These are phyloP conservation scores for Albula glossodonta DNA, from an alignment of 2,113 vertebrate species.

Conservation along the genomic window DNA sequence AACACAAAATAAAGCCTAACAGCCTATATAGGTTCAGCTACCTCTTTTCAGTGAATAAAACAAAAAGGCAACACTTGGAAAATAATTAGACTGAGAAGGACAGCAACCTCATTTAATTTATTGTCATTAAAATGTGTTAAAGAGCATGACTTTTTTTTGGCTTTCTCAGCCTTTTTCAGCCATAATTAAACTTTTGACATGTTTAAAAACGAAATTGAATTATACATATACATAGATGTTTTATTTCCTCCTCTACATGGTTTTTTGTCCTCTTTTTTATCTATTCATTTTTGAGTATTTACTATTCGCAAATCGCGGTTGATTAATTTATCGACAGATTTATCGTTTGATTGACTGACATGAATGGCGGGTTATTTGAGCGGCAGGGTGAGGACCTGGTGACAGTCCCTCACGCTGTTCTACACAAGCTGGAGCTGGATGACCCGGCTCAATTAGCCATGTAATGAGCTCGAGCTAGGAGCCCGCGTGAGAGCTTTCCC, in stretches of 20 bases:
- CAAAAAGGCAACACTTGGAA: neutral
- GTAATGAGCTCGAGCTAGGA: conserved; percentile 72
- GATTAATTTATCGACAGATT: neutral
- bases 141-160: neutral
- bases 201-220: no score
- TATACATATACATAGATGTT: no score
- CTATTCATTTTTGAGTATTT: neutral
- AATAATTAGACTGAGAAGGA: neutral
- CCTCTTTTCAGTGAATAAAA: neutral
- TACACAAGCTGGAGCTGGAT: conserved; percentile 55
- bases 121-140: neutral
- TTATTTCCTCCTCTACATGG: no score
- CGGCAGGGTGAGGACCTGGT: neutral
- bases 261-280: no score
- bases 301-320: neutral
- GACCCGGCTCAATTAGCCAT: conserved; percentile 70
- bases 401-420: conserved; percentile 54
- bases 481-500: conserved; percentile 51
- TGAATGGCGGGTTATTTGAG: neutral
- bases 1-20: no score
- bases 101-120: neutral
- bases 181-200: no score
- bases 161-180: neutral
- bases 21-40: no score
- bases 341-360: neutral